phyloP scores from a whole-genome alignment of 2,113 vertebrate species.

The Ariopsis seemanni region DNA sequence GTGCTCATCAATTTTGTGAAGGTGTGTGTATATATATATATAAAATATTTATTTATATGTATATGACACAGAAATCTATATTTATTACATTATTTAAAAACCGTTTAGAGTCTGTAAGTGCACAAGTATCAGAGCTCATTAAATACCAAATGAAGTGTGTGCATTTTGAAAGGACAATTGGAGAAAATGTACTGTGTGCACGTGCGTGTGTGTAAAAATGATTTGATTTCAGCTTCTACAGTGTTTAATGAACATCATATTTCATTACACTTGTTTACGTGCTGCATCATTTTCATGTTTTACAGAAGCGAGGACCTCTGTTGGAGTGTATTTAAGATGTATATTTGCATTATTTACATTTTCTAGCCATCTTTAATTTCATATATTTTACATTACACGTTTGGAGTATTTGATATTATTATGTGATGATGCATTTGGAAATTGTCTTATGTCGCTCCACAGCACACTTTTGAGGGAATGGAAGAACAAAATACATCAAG shows the following conservation, averaged over 20 bases:
- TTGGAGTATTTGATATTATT: neutral
- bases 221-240: constrained; percentile 44
- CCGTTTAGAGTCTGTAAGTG: constrained; percentile 8
- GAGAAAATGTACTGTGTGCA: constrained; percentile 4
- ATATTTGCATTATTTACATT: neutral
- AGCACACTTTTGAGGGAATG: neutral
- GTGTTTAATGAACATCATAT: constrained; percentile 39
- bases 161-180: constrained; percentile 4
- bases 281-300: constrained; percentile 31
- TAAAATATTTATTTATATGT: constrained; percentile 54
- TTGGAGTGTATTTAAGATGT: neutral
- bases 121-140: constrained; percentile 22
- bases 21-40: constrained; percentile 21
- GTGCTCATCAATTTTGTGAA: constrained; percentile 46
- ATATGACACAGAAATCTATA: constrained; percentile 48
- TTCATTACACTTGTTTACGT: constrained; percentile 41
- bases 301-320: constrained; percentile 30
- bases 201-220: constrained; percentile 25
- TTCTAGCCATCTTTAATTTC: neutral
- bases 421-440: neutral
- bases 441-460: neutral
- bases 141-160: constrained; percentile 40
- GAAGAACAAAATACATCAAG: too few relatives aligned
- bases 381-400: neutral
- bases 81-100: constrained; percentile 54